Evolutionary conservation across 2,113 vertebrate species (phyloP), one percentile per base, ranked within the genome.

Genomic region (Ardeotis arabs): DNA sequence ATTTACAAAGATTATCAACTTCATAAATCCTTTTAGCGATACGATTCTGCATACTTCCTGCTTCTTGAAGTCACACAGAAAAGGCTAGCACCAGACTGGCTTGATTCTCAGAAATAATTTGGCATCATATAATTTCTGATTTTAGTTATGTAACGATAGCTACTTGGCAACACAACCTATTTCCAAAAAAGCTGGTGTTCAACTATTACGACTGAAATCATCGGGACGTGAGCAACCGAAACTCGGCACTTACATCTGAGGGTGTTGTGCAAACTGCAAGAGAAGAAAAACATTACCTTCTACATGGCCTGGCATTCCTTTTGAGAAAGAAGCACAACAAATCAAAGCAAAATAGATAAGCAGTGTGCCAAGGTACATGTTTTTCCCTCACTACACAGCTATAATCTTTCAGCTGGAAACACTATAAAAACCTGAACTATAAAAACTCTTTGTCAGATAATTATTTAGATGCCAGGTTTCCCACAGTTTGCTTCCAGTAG

Each of bases 321-420:
- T 5, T 5, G 44, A 18, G 6, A 75, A 39, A 63, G 79, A 1
- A 90, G 7, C 31, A 81, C 5, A 1, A 27, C 47, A 78, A 76
- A 59, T 21, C 6, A 7, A 68, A 81, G 72, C 55, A 62, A 9
- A 37, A 10, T 9, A 94, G 93, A 94, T 92, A 96, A 95, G 94
- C 77, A 35, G 35, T 0, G 14, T 87, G 89, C 87, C 94, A 94
- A 94, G 66, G 66, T 22, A 80, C 4, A 0, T 41, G 82, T 60
- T 93, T 59, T 69, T 41, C 84, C 9, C 2, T 35, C 33, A 78
- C 81, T 63, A 39, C 88, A 59, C 49, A 47, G 83, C 69, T 28
- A 12, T 17, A 86, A 84, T 77, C 87, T 91, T 50, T n/a, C 76
- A 84, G 76, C 64, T 91, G 47, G 44, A 79, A 85, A 59, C 39